A percentile compares a stretch with the other conserved stretches of the same genome.
Conservation (phyloP, 2,888 invertebrate species). For the Galerucella pusilla region DNA sequence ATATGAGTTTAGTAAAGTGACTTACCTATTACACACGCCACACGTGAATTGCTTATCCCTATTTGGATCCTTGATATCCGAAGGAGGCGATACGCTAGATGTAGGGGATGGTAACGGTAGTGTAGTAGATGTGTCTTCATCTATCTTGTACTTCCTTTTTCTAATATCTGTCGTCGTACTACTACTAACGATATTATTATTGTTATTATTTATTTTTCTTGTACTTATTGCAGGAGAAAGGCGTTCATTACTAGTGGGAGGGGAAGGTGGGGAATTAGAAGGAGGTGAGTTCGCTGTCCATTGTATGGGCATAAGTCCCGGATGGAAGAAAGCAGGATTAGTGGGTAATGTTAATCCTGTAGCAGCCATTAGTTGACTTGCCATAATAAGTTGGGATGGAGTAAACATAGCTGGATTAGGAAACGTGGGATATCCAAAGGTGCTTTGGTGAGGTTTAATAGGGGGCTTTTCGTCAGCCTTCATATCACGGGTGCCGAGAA, state of each 20-base stretch:
- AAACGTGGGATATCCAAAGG: conserved; percentile 66
- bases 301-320: conserved; percentile 71
- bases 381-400: conserved; percentile 67
- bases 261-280: conserved; percentile 63
- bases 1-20: background rate
- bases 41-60: conserved; percentile 90
- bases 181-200: conserved; percentile 65
- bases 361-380: conserved; percentile 68
- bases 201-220: conserved; percentile 63
- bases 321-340: conserved; percentile 72
- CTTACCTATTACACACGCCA: conserved; percentile 77
- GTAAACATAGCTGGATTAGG: conserved; percentile 65
- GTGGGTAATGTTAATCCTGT: conserved; percentile 70
- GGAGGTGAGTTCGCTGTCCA: conserved; percentile 66
- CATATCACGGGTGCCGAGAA: conserved; percentile 59
- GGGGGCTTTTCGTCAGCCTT: conserved; percentile 71
- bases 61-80: conserved; percentile 55
- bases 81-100: conserved; percentile 69
- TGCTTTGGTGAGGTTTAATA: conserved; percentile 63
- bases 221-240: conserved; percentile 62
- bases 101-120: conserved; percentile 68
- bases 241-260: conserved; percentile 63
- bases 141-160: conserved; percentile 56
- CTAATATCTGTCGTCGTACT: conserved; percentile 54
- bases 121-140: conserved; percentile 49